Percentiles rank a stretch among this genome's conserved stretches.
phyloP scores from a whole-genome alignment of 2,797 vertebrate genomes.

The Cetoscarus ocellatus region DNA sequence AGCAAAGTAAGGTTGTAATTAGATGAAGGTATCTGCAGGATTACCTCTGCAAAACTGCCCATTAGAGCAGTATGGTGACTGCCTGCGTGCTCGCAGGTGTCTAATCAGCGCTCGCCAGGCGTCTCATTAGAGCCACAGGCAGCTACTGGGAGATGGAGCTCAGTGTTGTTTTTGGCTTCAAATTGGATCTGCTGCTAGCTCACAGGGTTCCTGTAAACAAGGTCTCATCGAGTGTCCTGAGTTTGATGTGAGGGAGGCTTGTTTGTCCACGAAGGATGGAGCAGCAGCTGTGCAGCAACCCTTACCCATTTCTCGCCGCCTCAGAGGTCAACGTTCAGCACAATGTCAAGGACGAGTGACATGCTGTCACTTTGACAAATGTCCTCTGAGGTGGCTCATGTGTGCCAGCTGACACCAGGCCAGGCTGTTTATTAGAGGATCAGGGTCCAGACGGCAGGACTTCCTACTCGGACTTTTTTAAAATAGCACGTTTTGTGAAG shows the following conservation, averaged over 20 bases:
- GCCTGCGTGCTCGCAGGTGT: slow-evolving; percentile 44
- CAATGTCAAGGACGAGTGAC: slow-evolving; percentile 54
- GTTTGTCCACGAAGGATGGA: slow-evolving; percentile 21
- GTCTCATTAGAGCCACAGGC: slow-evolving; percentile 48
- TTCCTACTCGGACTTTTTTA: too few relatives aligned
- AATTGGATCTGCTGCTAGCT: slow-evolving; percentile 31
- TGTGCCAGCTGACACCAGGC: slow-evolving; percentile 21
- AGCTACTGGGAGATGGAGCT: slow-evolving; percentile 9
- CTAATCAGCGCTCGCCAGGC: slow-evolving; percentile 66
- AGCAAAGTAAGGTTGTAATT: slow-evolving; percentile 49
- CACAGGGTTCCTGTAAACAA: slow-evolving; percentile 1
- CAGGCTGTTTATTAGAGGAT: neutral
- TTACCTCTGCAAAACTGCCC: slow-evolving; percentile 56
- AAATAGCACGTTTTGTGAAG: neutral
- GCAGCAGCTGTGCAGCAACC: slow-evolving; percentile 11
- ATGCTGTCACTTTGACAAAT: slow-evolving; percentile 64
- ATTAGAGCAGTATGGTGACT: slow-evolving; percentile 42
- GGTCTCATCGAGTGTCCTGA: slow-evolving; percentile 2
- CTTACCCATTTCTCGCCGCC: slow-evolving; percentile 28
- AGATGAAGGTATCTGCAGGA: slow-evolving; percentile 58
- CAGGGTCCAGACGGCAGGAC: neutral
- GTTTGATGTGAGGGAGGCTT: slow-evolving; percentile 7
- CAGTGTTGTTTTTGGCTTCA: slow-evolving; percentile 19
- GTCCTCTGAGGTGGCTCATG: slow-evolving; percentile 29
- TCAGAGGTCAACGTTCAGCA: slow-evolving; percentile 58